Conservation (phyloP, 2,888 invertebrate species). For the Holacanthella duospinosa region DNA sequence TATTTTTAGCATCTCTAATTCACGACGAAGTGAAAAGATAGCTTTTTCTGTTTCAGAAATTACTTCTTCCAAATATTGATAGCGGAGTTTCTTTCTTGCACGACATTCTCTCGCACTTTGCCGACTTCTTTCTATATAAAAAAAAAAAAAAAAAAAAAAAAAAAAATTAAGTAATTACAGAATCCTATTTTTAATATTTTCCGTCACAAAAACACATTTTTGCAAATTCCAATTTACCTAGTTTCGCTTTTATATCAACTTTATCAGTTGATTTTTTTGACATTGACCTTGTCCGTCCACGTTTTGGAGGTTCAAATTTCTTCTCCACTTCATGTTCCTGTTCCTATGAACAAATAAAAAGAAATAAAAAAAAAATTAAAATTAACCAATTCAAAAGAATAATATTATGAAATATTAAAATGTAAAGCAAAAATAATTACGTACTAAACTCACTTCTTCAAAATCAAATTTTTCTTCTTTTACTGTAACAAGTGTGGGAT, state of each 20-base stretch:
- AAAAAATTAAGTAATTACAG: not conserved
- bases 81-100: constrained; percentile 88
- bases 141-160: constrained; percentile 2
- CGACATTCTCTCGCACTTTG: constrained; percentile 96
- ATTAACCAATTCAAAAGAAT: no score
- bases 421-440: no score
- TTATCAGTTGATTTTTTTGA: constrained; percentile 65
- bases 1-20: constrained; percentile 69
- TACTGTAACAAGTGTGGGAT: constrained; percentile 19
- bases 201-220: not conserved
- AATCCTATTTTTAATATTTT: constrained; percentile 2
- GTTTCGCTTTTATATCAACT: constrained; percentile 86
- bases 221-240: constrained; percentile 52
- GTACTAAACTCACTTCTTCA: constrained; percentile 28
- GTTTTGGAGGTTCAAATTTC: constrained; percentile 68
- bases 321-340: constrained; percentile 21
- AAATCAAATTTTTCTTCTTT: constrained; percentile 33
- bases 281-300: constrained; percentile 68
- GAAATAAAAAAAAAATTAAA: not conserved
- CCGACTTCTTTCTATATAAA: constrained; percentile 71
- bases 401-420: no score
- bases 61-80: constrained; percentile 91
- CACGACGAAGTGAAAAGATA: constrained; percentile 72
- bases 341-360: not conserved
- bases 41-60: constrained; percentile 88